Evolutionary conservation across 1,140 invertebrate genomes (phyloP).

Genomic region (Penaeus vannamei): DNA sequence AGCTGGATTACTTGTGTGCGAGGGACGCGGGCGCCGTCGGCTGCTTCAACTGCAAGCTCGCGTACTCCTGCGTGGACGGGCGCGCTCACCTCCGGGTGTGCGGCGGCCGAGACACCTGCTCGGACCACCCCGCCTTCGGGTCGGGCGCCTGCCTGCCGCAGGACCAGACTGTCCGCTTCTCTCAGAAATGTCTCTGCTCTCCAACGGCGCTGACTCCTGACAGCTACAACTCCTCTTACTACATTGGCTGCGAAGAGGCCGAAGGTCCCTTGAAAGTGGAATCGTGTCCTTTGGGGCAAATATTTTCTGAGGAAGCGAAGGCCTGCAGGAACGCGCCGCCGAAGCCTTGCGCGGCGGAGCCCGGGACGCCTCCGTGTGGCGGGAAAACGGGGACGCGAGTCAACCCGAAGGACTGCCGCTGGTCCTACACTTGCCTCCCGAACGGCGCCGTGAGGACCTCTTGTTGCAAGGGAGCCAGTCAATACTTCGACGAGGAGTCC

Average conservation of each 20-base stretch:
- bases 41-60: conserved; percentile 16
- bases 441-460: neutral
- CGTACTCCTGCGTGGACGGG: neutral
- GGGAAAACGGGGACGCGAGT: neutral
- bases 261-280: neutral
- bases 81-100: neutral
- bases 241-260: neutral
- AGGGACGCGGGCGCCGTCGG: neutral
- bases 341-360: neutral
- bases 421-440: conserved; percentile 45
- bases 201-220: neutral
- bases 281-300: neutral
- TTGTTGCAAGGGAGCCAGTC: neutral
- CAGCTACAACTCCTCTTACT: conserved; percentile 16
- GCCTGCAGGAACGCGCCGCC: neutral
- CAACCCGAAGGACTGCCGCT: conserved; percentile 32
- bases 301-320: neutral
- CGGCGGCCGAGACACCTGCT: neutral
- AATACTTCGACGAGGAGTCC: conserved; percentile 17
- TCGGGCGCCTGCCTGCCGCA: conserved; percentile 27
- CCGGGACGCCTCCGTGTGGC: neutral
- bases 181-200: neutral
- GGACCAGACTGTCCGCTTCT: too few relatives aligned
- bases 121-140: neutral
- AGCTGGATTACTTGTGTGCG: conserved; percentile 3